Conservation (phyloP, 2,888 invertebrate species). For the Brachycybe producta region DNA sequence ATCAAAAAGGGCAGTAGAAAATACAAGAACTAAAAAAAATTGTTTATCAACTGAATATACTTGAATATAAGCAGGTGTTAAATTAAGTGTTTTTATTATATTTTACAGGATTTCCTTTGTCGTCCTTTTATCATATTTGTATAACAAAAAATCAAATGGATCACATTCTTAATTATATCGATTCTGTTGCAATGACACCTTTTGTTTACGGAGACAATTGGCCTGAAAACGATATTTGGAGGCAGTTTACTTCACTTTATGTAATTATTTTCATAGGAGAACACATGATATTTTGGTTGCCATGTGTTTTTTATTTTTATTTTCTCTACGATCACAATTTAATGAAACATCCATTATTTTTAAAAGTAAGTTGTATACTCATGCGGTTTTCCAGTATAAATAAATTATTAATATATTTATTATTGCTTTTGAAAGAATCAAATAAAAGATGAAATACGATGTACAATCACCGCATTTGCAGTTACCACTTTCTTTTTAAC, state of each 20-base stretch:
- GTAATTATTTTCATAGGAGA: constrained; percentile 1
- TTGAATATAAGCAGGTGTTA: no score
- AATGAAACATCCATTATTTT: constrained; percentile 13
- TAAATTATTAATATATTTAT: neutral
- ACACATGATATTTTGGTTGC: constrained; percentile 1
- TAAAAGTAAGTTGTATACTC: constrained; percentile 14
- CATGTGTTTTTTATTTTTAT: constrained; percentile 2
- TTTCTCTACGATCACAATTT: constrained; percentile 12
- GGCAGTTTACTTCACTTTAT: constrained; percentile 9
- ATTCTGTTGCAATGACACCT: constrained; percentile 6
- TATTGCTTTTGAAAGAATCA: constrained; percentile 11
- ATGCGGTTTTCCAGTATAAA: neutral
- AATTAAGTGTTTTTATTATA: no score
- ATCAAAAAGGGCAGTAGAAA: no score
- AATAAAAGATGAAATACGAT: constrained; percentile 7
- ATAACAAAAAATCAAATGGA: neutral
- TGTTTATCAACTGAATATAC: no score
- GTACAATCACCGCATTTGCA: constrained; percentile 10
- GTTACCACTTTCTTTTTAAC: constrained; percentile 4
- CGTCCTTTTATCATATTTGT: no score
- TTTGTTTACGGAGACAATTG: constrained; percentile 10
- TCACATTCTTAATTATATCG: neutral
- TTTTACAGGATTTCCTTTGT: no score
- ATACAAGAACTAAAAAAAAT: no score
- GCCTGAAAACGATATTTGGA: constrained; percentile 10